Evolutionary conservation across 2,113 vertebrate genomes (phyloP).

Genomic region (rabbit (Oryctolagus cuniculus)): DNA sequence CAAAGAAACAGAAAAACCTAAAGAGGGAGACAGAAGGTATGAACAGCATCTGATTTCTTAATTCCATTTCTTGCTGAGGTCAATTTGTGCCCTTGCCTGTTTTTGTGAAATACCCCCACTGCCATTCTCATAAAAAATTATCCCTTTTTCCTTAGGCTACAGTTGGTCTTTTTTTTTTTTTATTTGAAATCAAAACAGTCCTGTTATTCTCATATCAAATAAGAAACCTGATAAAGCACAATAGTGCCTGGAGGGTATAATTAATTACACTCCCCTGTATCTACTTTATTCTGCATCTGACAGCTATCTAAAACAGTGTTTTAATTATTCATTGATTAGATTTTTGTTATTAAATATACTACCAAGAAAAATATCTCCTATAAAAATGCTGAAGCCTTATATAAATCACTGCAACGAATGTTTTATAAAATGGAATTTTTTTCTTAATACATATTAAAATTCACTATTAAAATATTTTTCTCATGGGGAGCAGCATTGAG

Average conservation of each 20-base stretch:
- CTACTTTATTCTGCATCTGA: conserved; percentile 42
- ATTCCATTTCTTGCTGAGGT: neutral
- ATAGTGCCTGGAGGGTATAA: conserved; percentile 50
- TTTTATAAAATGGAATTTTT: neutral
- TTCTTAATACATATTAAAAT: neutral
- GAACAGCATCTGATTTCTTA: neutral
- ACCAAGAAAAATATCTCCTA: conserved; percentile 24
- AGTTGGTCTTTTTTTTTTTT: conserved; percentile 41
- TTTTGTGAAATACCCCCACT: neutral
- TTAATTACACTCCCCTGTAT: conserved; percentile 58
- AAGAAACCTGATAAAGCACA: conserved; percentile 57
- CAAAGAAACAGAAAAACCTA: neutral
- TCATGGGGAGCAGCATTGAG: neutral
- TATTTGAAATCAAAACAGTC: conserved; percentile 48
- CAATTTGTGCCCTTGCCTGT: neutral
- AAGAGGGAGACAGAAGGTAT: neutral
- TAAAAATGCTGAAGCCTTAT: neutral
- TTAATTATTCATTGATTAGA: conserved; percentile 73
- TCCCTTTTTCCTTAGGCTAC: neutral
- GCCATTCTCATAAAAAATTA: neutral
- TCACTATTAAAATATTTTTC: neutral
- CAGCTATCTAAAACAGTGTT: conserved; percentile 61
- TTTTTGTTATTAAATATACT: conserved; percentile 57
- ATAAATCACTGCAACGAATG: neutral
- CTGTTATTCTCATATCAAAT: conserved; percentile 54